Evolutionary conservation across 2,113 vertebrate genomes (phyloP), one percentile per base, ranked within the genome.

Genomic region (Poecilia latipinna): DNA sequence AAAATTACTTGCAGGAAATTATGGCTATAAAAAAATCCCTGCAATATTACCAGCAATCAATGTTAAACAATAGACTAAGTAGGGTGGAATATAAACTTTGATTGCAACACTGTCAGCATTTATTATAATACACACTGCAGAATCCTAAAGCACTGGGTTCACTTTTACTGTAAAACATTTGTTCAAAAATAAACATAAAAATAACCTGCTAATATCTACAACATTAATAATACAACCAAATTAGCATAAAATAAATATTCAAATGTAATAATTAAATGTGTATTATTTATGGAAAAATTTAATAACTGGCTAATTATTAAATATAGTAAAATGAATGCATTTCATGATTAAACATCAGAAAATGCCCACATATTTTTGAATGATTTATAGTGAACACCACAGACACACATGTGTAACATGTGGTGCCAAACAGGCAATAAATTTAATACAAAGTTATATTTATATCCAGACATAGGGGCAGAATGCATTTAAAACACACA

Each of bases 391-490:
- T 19, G 17, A 22, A 22, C 4, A 28, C 22, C 39, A 54, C 35
- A n/a, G 12, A 66, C 12, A 51, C 65, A 54, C 75, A 82, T 65
- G 54, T 75, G 32, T 0, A 35, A 5, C 72, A 74, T 79, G 82
- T 73, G 54, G 12, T 13, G 33, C 57, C 12, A 61, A 42, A 68
- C 3, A 32, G 29, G 0, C 19, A 33, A 32, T 17, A n/a, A 11
- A 26, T 35, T 1, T 3, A 48, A 32, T 10, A 4, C 17, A 5
- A 4, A 6, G 15, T 48, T 48, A 48, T 48, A 48, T 17, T 48
- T 48, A 48, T 48, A 48, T 48, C 13, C 17, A 7, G 1, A 48
- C 44, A 48, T 48, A 48, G 44, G 1, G 17, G 5, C 5, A 19
- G 19, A 42, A 48, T 19, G 44, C 44, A 48, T 48, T 48, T 48